A percentile compares a stretch with the other conserved stretches of the same genome.
phyloP scores from a whole-genome alignment of 2,888 invertebrate genomes.

The Cremastinae sp. region DNA sequence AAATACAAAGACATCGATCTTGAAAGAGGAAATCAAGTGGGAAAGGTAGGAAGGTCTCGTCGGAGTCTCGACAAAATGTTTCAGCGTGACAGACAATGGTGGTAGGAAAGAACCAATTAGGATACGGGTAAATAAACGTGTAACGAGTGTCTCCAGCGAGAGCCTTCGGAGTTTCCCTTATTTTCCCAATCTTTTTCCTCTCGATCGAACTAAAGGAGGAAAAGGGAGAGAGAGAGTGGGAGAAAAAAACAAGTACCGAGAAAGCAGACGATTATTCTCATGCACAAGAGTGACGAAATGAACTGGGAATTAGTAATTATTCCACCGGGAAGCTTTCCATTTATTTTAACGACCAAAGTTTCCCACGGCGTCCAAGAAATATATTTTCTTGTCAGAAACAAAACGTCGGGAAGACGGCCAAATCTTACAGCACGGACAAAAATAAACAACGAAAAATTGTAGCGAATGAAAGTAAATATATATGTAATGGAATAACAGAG shows the following conservation, averaged over 20 bases:
- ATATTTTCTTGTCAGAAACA: slow-evolving; percentile 25
- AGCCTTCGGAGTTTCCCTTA: slow-evolving; percentile 2
- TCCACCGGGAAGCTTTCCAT: neutral
- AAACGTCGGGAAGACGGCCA: neutral
- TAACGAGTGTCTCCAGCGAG: slow-evolving; percentile 34
- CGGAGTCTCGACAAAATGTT: slow-evolving; percentile 38
- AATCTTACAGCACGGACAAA: too few species aligned
- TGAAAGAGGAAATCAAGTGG: slow-evolving; percentile 13
- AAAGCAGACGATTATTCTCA: slow-evolving; percentile 2
- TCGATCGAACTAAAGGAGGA: slow-evolving; percentile 5
- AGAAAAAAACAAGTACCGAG: neutral
- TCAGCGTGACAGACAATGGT: slow-evolving; percentile 31
- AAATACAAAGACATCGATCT: slow-evolving; percentile 28
- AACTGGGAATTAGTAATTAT: neutral
- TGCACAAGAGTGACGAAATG: neutral
- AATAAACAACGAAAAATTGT: neutral
- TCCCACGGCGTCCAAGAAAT: slow-evolving; percentile 2
- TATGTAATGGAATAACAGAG: too few species aligned
- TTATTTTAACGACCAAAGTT: slow-evolving; percentile 6
- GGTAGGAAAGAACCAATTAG: slow-evolving; percentile 43
- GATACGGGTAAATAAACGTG: slow-evolving; percentile 45
- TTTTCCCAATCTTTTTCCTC: slow-evolving; percentile 9
- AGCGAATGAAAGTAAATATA: too few species aligned
- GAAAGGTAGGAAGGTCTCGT: slow-evolving; percentile 1
- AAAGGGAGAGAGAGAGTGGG: neutral